Evolutionary conservation across 2,797 vertebrate genomes (phyloP), one percentile per base, ranked within the genome.

Genomic region (Neopelma chrysocephalum): DNA sequence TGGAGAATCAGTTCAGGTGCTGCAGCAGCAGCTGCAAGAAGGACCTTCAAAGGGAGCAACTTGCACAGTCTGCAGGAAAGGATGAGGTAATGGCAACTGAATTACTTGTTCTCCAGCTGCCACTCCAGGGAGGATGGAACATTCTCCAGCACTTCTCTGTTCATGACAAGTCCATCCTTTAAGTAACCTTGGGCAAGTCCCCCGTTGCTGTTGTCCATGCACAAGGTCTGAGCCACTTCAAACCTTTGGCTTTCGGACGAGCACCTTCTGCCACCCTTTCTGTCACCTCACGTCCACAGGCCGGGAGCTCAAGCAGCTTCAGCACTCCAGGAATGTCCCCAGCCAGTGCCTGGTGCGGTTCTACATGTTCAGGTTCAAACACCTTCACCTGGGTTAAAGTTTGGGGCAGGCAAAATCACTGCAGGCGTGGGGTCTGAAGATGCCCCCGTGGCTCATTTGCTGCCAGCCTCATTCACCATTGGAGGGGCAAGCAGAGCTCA

Each of bases 51-150:
- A 86, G 21, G 66, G 57, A 86, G 42, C 66, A 64, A 43, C 80
- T 58, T 91, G 75, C 23, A 70, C 32, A 94, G 58, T 43, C 80
- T 93, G 78, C 82, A 96, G 92, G 82, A 76, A 75, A 90, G 72
- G 72, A 83, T 92, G 93, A 97, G 94, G 96, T 96, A 96, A 93
- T 91, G 90, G 90, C 93, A 88, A 69, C 89, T 71, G 82, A 81
- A 90, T n/a, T 87, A 43, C 1, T 56, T 43, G 60, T 81, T 93
- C 57, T 94, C n/a, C 81, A 93, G 80, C 76, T 82, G 84, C 71
- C 87, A 89, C 82, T 81, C 82, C 36, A 50, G 54, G 56, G 64
- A 92, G 56, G 43, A 82, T 66, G 64, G 77, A 61, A 81, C 26
- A 4, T 57, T 80, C n/a, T 84, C 61, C 82, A 94, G 60, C 56